Evolutionary conservation across 2,113 vertebrate species (phyloP), one percentile per base, ranked within the genome.

Genomic region (Xenus cinereus): DNA sequence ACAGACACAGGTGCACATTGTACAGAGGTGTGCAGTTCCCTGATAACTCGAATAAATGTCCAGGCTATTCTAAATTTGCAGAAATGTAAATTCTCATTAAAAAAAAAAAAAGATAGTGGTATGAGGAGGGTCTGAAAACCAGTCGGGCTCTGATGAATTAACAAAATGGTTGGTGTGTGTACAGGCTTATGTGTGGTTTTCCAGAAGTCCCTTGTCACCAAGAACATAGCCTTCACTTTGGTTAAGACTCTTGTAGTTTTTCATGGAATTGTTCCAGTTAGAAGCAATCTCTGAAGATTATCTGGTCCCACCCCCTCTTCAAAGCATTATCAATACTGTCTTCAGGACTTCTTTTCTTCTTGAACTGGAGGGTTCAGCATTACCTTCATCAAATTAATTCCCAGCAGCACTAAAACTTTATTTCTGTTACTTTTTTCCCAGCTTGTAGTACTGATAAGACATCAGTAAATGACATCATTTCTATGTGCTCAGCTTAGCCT

Each of bases 1-100:
- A 60, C n/a, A 83, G n/a, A 43, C 43, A 62, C 20, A 33, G 0
- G 0, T 35, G n/a, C 56, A 50, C 22, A 5, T 8, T 81, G 17
- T 64, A 85, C 9, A 32, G 51, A 60, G 37, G 9, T 32, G 18
- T 59, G 26, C 51, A 28, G 28, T 48, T 80, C 71, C 8, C 15
- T 66, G 41, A 27, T 21, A 87, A n/a, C 18, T 78, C 62, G 53
- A 80, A 51, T 27, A 53, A 78, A 69, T 80, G 50, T 45, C 17
- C 24, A 45, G 27, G 7, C 28, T 86, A 4, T 69, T 83, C 50
- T 26, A 66, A 76, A 73, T 83, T 26, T 64, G 28, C 46, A 17
- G 9, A 94, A 87, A 78, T 63, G 2, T n/a, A n/a, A n/a, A 14
- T 63, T 78, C 20, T 71, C 10, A 16, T 50, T 30, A 2, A 71